Evolutionary conservation across 1,140 invertebrate species (phyloP), one percentile per base, ranked within the genome.

Genomic region (Drosophila fuyamai): DNA sequence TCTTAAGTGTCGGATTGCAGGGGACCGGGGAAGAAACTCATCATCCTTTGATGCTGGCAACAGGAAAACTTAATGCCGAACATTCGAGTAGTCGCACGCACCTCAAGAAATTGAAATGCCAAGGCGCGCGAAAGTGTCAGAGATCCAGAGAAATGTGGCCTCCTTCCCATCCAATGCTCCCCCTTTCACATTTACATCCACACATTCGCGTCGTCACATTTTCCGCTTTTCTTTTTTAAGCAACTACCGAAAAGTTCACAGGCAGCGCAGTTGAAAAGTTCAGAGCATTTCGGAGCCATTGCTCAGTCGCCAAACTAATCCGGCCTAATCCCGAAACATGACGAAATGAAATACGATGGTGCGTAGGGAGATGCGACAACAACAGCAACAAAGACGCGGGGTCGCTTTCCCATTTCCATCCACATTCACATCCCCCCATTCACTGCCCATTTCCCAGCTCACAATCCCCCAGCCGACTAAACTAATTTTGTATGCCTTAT

Each of bases 331-430:
- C 90, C 81, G 81, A 81, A 91, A 92, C 90, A 92, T 92, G 90
- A 92, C 90, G 90, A 92, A 92, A 92, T 92, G 90, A 92, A 92
- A 92, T 92, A 92, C 90, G 90, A 91, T 79, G 83, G 81, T 84
- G 83, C 79, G 85, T 84, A 80, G 84, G 76, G 75, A 79, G 71
- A 65, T 76, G 73, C 62, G 79, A 63, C 56, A 66, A 73, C 50
- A 53, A 53, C 50, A 53, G 32, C 50, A 65, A 53, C 50, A 63
- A 57, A 58, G 68, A 50, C 46, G 55, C 32, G 40, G 56, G 61
- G 27, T 59, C 47, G 10, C 40, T 54, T 43, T 63, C 41, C 72
- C 72, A 38, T 44, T 40, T 2, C 41, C 32, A 35, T 16, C 32
- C 65, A 55, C 54, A 29, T 38, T 62, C 61, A 32, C 54, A 48